These are phyloP conservation scores for Cichlasoma orientale DNA, from an alignment of 2,797 vertebrate genomes.

Conservation along the genomic window DNA sequence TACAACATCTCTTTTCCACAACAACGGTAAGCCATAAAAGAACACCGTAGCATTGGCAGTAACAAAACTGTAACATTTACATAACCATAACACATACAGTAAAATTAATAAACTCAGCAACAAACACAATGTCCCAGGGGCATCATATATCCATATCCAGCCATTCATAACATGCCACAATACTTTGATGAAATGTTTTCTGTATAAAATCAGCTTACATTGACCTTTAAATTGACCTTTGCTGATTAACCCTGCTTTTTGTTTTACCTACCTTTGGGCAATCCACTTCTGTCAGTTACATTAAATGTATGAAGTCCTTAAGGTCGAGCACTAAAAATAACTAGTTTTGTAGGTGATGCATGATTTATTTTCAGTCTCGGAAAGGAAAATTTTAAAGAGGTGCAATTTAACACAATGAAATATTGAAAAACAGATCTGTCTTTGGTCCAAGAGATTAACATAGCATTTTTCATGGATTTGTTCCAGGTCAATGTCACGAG, in stretches of 20 bases:
- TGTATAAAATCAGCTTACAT: not conserved
- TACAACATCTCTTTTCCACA: no score
- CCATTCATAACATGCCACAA: no score
- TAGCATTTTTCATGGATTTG: fast-evolving
- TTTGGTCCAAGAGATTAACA: slow-evolving; percentile 1
- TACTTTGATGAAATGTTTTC: not conserved
- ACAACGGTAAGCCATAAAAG: no score
- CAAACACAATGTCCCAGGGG: no score
- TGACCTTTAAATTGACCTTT: no score
- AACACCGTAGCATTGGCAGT: no score
- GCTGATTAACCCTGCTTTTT: not conserved
- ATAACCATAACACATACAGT: no score
- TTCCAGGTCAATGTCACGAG: slow-evolving; percentile 29
- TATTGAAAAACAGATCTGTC: not conserved
- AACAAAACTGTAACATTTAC: no score
- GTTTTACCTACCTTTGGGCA: not conserved
- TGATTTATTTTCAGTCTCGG: not conserved
- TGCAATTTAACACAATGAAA: fast-evolving
- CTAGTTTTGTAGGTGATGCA: not conserved
- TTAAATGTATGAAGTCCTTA: fast-evolving
- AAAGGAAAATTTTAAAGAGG: slow-evolving; percentile 18
- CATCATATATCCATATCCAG: not conserved
- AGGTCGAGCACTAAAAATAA: slow-evolving; percentile 7
- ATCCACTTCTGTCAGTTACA: fast-evolving
- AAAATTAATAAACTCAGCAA: no score